Evolutionary conservation across 2,797 vertebrate species (phyloP), one percentile per base, ranked within the genome.

Genomic region (Oreochromis mossambicus): DNA sequence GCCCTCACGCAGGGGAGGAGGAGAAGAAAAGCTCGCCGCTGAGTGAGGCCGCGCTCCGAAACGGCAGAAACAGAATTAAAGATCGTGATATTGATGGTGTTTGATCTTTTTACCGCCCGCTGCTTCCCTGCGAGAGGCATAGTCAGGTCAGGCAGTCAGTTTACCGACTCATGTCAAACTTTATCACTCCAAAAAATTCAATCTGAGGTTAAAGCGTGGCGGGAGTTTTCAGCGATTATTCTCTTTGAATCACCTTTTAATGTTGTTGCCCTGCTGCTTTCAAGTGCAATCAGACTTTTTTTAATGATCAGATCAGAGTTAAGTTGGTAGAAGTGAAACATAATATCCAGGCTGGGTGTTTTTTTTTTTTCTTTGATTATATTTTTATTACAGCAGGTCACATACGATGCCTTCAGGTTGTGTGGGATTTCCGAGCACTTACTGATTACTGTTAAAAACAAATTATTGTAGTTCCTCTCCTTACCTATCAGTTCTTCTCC

Each of bases 71-170:
- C 50, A 1, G 51, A 82, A 81, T 88, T 36, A 82, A 52, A 85
- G 54, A 55, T 80, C 4, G 41, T 5, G 83, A 63, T 55, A 66
- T 14, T 32, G 66, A 46, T 26, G 77, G 4, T 5, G 32, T 34
- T 82, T 83, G 83, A 85, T 87, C 63, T 84, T 79, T 50, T 76
- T 8, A 36, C 77, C 81, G 2, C 86, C 86, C 7, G 83, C 82
- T 87, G 88, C 8, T 77, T 78, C 56, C 26, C 68, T 29, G 24
- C n/a, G 41, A 75, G 79, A 38, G 46, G 48, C 75, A 7, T 15
- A 34, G 55, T 63, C 73, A 7, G 81, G 66, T 51, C 80, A 85
- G 78, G 63, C 80, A 5, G 51, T 70, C 56, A 73, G 70, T 24
- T 36, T 58, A 50, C 38, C 0, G 6, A 76, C 66, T 55, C 38